Conservation (phyloP, 2,888 invertebrate genomes). For the Troilus luridus region DNA sequence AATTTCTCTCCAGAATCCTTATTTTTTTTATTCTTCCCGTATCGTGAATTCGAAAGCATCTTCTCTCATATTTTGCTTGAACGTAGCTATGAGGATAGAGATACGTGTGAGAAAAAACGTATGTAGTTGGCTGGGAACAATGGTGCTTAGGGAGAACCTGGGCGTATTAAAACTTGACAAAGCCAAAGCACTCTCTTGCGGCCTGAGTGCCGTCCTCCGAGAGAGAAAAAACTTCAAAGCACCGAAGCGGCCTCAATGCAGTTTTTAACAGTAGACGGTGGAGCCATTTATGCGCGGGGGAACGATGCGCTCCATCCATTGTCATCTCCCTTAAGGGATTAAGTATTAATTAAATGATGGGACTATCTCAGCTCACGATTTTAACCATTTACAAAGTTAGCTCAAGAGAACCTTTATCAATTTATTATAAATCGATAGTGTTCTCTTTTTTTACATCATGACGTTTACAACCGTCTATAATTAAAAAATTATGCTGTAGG, state of each 20-base stretch:
- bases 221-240: constrained; percentile 11
- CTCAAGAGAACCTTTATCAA: neutral
- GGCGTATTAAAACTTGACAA: constrained; percentile 26
- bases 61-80: neutral
- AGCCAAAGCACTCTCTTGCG: constrained; percentile 29
- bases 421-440: too few species aligned
- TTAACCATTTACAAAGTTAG: neutral
- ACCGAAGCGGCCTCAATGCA: neutral
- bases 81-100: neutral
- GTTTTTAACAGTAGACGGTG: neutral
- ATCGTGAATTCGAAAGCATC: neutral
- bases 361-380: neutral
- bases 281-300: neutral
- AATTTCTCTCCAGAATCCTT: neutral
- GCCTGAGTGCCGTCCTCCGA: neutral
- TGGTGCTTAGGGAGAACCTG: constrained; percentile 6
- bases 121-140: constrained; percentile 10
- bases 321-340: neutral
- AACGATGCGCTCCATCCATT: neutral
- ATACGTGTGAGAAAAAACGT: neutral
- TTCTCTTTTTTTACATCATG: too few species aligned
- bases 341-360: neutral
- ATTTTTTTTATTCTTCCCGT: neutral
- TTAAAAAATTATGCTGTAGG: too few species aligned
- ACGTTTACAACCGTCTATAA: too few species aligned